These are phyloP conservation scores for Tiaroga cobitis DNA, from an alignment of 2,797 vertebrate genomes.

Conservation along the genomic window DNA sequence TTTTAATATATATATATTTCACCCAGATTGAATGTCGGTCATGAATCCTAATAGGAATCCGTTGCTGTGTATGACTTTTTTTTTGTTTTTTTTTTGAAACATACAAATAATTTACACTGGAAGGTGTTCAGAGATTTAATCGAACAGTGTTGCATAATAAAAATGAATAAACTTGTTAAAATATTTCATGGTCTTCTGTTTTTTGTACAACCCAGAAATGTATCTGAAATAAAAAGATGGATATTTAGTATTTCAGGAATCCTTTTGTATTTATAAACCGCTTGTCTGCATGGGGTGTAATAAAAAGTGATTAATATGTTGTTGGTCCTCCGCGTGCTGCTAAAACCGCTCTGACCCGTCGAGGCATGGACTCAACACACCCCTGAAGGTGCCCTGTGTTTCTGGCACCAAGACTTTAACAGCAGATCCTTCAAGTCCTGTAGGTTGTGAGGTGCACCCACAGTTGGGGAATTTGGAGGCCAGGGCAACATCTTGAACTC, in stretches of 20 bases:
- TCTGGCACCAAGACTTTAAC: no score
- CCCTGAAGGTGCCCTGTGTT: no score
- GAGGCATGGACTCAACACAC: no score
- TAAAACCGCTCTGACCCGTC: no score
- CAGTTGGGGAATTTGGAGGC: no score
- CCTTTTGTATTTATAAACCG: background rate
- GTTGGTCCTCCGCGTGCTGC: no score
- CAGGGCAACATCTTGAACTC: no score
- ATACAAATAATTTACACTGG: slow-evolving; percentile 79
- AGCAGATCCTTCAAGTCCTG: no score
- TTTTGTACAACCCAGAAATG: background rate
- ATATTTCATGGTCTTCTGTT: background rate
- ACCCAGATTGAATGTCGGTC: slow-evolving; percentile 73
- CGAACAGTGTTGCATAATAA: slow-evolving; percentile 85
- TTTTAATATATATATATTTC: slow-evolving; percentile 64
- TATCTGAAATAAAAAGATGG: background rate
- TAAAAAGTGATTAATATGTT: background rate
- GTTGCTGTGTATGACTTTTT: slow-evolving; percentile 59
- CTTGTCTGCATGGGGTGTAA: background rate
- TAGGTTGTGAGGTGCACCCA: no score
- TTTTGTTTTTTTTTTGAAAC: slow-evolving; percentile 66
- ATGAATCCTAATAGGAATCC: slow-evolving; percentile 65
- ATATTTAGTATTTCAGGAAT: background rate
- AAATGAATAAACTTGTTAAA: slow-evolving; percentile 61
- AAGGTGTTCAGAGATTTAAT: slow-evolving; percentile 73